Conservation (phyloP, 1,140 invertebrate genomes). For the Dendroctonus valens region DNA sequence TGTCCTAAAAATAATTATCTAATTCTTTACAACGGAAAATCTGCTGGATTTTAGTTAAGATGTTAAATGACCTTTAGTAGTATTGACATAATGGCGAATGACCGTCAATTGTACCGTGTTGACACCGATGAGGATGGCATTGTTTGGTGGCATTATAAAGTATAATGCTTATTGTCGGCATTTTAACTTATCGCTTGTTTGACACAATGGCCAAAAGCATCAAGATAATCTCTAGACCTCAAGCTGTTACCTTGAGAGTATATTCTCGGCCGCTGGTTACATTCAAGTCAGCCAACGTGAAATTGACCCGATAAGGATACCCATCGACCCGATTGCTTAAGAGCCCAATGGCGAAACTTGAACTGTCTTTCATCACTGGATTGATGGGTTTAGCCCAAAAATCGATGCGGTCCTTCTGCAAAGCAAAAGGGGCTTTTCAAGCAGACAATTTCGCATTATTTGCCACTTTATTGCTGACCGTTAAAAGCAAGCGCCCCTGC, state of each 20-base stretch:
- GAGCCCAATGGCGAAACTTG: conserved; percentile 57
- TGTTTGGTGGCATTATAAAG: no score
- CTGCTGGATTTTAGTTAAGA: neutral
- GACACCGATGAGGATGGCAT: no score
- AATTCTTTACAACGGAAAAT: neutral
- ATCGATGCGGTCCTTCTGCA: conserved; percentile 52
- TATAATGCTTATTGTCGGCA: no score
- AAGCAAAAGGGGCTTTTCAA: neutral
- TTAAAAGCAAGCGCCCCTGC: conserved; percentile 57
- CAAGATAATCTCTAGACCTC: neutral
- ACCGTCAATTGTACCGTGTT: no score
- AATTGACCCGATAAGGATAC: conserved; percentile 56
- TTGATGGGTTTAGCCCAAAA: conserved; percentile 54
- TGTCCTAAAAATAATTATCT: conserved; percentile 41
- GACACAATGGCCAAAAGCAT: neutral
- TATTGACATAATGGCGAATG: no score
- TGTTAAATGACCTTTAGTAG: neutral
- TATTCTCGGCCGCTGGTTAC: conserved; percentile 52
- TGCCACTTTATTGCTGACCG: conserved; percentile 12
- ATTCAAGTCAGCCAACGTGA: conserved; percentile 55
- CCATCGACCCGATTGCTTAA: conserved; percentile 61
- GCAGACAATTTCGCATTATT: neutral
- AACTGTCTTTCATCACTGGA: conserved; percentile 48
- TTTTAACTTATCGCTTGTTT: neutral
- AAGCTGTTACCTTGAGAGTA: conserved; percentile 50